Evolutionary conservation across 2,113 vertebrate species (phyloP).

Genomic region (cattle (Bos taurus)): ARS-UCD2.0 NC_037342.1:25396501-25397000

Average conservation of each 20-base stretch:
- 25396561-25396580: background rate
- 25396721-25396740: background rate
- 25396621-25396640: background rate
- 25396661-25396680: background rate
- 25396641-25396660: background rate
- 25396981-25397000: background rate
- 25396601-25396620: background rate
- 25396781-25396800: background rate
- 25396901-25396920: background rate
- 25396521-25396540: background rate
- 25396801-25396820: background rate
- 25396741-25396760: background rate
- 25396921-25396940: background rate
- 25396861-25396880: conserved; percentile 4
- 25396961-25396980: background rate
- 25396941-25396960: background rate
- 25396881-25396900: background rate
- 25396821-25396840: background rate
- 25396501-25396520: background rate
- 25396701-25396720: background rate
- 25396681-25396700: background rate
- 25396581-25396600: background rate
- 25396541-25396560: background rate
- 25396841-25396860: background rate
- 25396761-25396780: background rate